phyloP scores from a whole-genome alignment of 1,140 invertebrate genomes.

The Stegodyphus dumicola region DNA sequence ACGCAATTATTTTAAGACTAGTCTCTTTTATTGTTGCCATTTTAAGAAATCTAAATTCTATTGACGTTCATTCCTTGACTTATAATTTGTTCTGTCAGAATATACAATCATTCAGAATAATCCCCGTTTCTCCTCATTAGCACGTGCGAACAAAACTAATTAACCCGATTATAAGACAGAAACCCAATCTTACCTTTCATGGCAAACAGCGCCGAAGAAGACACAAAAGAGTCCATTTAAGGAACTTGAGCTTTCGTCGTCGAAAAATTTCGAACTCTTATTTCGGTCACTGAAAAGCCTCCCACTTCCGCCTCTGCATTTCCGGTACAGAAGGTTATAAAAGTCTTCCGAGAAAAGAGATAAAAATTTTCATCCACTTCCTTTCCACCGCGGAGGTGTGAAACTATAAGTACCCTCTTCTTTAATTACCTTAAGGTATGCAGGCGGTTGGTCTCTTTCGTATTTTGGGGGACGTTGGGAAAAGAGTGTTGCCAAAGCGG shows the following conservation, averaged over 20 bases:
- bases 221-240: background rate
- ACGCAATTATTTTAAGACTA: too few species aligned
- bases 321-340: slow-evolving; percentile 30
- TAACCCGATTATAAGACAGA: slow-evolving; percentile 17
- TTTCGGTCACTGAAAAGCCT: slow-evolving; percentile 24
- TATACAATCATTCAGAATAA: too few species aligned
- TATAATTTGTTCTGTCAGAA: too few species aligned
- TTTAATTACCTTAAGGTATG: slow-evolving; percentile 54
- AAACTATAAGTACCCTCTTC: slow-evolving; percentile 37
- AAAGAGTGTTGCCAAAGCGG: background rate
- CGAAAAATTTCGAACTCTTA: background rate
- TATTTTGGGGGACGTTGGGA: background rate
- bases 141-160: slow-evolving; percentile 28
- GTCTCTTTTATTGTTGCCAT: too few species aligned
- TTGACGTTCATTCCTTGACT: too few species aligned
- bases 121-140: background rate
- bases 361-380: slow-evolving; percentile 28
- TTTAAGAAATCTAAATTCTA: too few species aligned
- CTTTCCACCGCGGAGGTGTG: background rate
- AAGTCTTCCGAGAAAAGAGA: slow-evolving; percentile 22
- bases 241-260: background rate
- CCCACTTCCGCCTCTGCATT: slow-evolving; percentile 24
- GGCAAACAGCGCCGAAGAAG: background rate
- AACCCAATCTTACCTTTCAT: background rate
- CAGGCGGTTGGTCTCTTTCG: slow-evolving; percentile 11